phyloP scores from a whole-genome alignment of 2,888 invertebrate genomes.

The Crossocerus cetratus region DNA sequence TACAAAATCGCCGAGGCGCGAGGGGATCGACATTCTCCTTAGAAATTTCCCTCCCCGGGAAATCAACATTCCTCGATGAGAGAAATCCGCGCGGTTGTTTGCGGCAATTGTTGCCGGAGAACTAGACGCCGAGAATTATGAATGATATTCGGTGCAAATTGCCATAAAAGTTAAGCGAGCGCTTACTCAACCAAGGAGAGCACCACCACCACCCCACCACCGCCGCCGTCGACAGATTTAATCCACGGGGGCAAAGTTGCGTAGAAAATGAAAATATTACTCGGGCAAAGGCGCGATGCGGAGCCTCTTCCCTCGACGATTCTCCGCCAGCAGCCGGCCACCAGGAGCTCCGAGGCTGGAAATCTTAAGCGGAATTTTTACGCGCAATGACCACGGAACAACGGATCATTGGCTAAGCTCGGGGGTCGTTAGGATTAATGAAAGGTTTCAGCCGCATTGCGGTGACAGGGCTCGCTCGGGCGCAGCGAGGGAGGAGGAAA shows the following conservation, averaged over 20 bases:
- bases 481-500: conserved; percentile 26
- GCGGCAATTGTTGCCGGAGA: not conserved
- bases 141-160: not conserved
- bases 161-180: not conserved
- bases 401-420: conserved; percentile 40
- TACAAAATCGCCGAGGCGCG: conserved; percentile 35
- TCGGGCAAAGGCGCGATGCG: not conserved
- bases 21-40: conserved; percentile 54
- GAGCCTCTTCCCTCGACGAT: conserved; percentile 11
- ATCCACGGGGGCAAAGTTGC: not conserved
- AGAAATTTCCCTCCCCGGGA: conserved; percentile 53
- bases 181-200: not conserved
- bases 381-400: conserved; percentile 38
- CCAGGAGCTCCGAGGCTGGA: conserved; percentile 2
- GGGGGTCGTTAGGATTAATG: conserved; percentile 55
- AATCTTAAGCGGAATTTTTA: conserved; percentile 21
- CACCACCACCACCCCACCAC: too few relatives aligned
- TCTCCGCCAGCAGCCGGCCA: not conserved
- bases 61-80: conserved; percentile 34
- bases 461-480: conserved; percentile 15
- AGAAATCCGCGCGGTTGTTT: conserved; percentile 41
- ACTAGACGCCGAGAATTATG: not conserved
- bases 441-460: conserved; percentile 52
- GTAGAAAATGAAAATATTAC: conserved; percentile 4
- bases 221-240: not conserved